A percentile compares a stretch with the other conserved stretches of the same genome.
These are phyloP conservation scores for Calidris pugnax DNA, from an alignment of 2,113 vertebrate genomes.

Conservation along the genomic window DNA sequence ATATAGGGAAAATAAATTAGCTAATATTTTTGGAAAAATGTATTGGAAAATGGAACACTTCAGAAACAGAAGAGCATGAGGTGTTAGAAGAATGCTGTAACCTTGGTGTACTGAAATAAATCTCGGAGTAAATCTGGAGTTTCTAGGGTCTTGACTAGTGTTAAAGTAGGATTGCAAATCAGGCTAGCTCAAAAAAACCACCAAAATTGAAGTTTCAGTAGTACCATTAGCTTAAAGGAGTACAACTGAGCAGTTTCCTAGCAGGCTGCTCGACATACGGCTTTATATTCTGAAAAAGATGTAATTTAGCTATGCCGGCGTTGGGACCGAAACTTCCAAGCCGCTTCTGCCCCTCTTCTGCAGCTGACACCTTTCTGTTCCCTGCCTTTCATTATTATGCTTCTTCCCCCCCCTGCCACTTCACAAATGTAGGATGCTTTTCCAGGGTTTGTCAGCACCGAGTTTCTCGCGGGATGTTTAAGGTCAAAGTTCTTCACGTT, in stretches of 20 bases:
- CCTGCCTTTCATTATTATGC: neutral
- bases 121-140: neutral
- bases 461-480: constrained; percentile 2
- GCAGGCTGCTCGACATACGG: neutral
- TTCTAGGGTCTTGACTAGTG: neutral
- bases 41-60: neutral
- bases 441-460: neutral
- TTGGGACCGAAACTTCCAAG: neutral
- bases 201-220: neutral
- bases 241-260: neutral
- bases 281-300: neutral
- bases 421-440: neutral
- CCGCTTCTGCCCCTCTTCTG: neutral
- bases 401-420: neutral
- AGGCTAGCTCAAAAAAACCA: neutral
- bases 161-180: neutral
- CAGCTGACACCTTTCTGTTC: neutral
- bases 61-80: neutral
- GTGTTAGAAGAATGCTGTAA: neutral
- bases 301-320: neutral
- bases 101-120: neutral
- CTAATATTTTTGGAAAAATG: neutral
- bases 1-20: neutral
- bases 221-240: fast-evolving
- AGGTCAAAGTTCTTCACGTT: constrained; percentile 18